Percentiles rank a stretch among this genome's conserved stretches.
phyloP scores from a whole-genome alignment of 2,797 vertebrate species.

The Morelia viridis region DNA sequence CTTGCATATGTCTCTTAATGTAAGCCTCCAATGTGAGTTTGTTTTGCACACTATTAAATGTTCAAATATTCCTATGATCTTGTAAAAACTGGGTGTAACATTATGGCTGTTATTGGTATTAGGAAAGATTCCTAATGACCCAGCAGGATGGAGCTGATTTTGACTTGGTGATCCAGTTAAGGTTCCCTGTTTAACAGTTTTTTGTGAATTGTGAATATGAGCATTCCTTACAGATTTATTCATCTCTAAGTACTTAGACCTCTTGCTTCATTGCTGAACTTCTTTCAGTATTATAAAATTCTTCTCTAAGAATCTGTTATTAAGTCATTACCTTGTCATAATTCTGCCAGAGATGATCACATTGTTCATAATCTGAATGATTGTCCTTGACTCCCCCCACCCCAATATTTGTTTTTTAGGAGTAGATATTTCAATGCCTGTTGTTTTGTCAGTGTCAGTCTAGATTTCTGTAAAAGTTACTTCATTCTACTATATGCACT shows the following conservation, averaged over 20 bases:
- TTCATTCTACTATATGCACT: not conserved
- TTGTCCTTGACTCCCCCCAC: not conserved
- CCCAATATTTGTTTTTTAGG: conserved; percentile 18
- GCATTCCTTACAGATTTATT: not conserved
- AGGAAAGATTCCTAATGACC: not conserved
- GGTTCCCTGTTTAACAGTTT: not conserved
- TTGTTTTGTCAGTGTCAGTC: not conserved
- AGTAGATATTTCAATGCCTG: conserved; percentile 6
- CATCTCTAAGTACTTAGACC: not conserved
- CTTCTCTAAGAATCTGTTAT: not conserved
- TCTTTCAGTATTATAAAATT: not conserved
- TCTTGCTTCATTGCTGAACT: not conserved
- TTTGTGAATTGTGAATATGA: not conserved
- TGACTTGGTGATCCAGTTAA: not conserved
- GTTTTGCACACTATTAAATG: not conserved
- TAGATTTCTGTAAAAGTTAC: conserved; percentile 12
- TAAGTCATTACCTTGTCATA: not conserved
- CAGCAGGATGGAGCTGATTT: not conserved
- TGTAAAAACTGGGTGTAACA: not conserved
- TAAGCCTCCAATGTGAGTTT: not conserved
- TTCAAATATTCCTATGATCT: not conserved
- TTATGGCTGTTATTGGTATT: not conserved
- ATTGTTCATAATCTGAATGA: not conserved
- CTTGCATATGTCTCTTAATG: not conserved
- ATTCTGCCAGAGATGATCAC: too few relatives aligned